Evolutionary conservation across 2,113 vertebrate genomes (phyloP).

Genomic region (Bothrops jararaca): DNA sequence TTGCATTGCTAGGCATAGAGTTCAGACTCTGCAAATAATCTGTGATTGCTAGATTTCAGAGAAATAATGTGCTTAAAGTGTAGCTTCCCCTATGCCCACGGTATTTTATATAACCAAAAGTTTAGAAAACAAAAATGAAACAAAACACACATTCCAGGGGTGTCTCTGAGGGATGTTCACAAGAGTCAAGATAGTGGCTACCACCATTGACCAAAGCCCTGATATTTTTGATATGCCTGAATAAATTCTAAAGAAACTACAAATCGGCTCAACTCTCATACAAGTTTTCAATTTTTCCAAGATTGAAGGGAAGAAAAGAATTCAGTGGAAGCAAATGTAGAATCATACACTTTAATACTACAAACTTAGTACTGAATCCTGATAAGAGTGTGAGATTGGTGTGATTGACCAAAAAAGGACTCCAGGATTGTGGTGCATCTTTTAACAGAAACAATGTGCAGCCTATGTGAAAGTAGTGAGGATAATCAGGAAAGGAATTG

Average conservation of each 20-base stretch:
- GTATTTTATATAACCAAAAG: background rate
- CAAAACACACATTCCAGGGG: background rate
- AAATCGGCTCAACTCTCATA: background rate
- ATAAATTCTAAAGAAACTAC: background rate
- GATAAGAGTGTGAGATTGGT: background rate
- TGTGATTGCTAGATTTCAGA: background rate
- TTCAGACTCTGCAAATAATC: background rate
- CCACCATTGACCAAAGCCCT: background rate
- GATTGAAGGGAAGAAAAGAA: background rate
- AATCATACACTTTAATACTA: background rate
- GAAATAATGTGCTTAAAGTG: background rate
- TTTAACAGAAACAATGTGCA: background rate
- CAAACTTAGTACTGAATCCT: background rate
- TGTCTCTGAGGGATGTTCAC: background rate
- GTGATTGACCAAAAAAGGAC: background rate
- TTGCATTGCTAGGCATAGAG: background rate
- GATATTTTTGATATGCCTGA: background rate
- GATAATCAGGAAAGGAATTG: background rate
- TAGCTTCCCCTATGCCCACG: background rate
- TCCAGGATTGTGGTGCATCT: background rate
- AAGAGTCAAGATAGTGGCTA: background rate
- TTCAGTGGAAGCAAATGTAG: background rate
- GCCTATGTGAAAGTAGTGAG: background rate
- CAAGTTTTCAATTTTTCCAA: background rate
- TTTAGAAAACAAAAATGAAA: slow-evolving; percentile 5